Conservation (phyloP, 2,113 vertebrate species). For the Brachyistius frenatus region DNA sequence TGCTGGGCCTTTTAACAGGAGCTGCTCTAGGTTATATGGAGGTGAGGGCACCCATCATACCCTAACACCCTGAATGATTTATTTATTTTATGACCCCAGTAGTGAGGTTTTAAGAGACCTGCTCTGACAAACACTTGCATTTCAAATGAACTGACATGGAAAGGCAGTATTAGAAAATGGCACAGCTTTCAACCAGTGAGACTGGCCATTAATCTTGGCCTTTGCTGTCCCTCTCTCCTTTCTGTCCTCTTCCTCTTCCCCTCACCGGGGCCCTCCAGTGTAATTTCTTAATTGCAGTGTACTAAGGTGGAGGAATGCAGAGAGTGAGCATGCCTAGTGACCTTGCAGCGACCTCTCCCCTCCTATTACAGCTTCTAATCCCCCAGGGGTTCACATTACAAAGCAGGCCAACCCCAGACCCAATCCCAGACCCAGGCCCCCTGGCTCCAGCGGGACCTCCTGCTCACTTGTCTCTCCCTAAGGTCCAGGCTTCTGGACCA, state of each 20-base stretch:
- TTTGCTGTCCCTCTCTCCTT: conserved; percentile 65
- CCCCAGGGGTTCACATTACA: conserved; percentile 87
- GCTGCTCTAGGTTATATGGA: conserved; percentile 91
- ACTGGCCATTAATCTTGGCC: conserved; percentile 80
- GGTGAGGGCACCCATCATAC: conserved; percentile 84
- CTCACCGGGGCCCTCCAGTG: conserved; percentile 79
- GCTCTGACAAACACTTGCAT: conserved; percentile 83
- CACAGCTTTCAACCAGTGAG: conserved; percentile 78
- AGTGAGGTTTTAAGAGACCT: conserved; percentile 84
- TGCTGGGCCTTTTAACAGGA: conserved; percentile 93
- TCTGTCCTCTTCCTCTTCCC: conserved; percentile 63
- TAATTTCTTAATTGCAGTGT: conserved; percentile 87
- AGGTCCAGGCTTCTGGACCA: conserved; percentile 72
- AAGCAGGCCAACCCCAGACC: conserved; percentile 78
- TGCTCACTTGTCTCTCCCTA: conserved; percentile 73
- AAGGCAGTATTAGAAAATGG: conserved; percentile 77
- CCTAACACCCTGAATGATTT: conserved; percentile 74
- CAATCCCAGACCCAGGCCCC: conserved; percentile 72
- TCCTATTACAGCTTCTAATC: conserved; percentile 84
- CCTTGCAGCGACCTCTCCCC: conserved; percentile 83
- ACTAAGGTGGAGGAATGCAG: conserved; percentile 85
- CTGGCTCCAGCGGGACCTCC: conserved; percentile 73
- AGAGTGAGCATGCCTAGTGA: conserved; percentile 85
- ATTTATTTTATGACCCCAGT: conserved; percentile 81
- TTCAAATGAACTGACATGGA: conserved; percentile 80